phyloP scores from a whole-genome alignment of 1,140 invertebrate species.

The Probaryconus sp. region DNA sequence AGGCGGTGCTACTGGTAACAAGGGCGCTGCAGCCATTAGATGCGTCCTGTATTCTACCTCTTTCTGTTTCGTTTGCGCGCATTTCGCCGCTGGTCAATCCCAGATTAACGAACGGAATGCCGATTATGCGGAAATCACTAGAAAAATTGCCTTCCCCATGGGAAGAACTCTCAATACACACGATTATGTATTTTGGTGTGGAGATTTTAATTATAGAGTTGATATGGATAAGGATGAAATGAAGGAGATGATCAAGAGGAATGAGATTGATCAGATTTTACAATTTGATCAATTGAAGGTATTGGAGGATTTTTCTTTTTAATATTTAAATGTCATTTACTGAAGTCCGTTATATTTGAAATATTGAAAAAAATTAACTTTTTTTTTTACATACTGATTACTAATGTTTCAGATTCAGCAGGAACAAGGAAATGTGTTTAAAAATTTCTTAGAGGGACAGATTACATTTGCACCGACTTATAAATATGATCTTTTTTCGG shows the following conservation, averaged over 20 bases:
- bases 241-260: conserved; percentile 88
- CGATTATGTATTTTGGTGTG: conserved; percentile 99
- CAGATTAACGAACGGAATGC: conserved; percentile 97
- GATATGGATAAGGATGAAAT: conserved; percentile 97
- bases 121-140: conserved; percentile 96
- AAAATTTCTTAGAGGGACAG: conserved; percentile 94
- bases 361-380: too few relatives aligned
- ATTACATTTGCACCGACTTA: conserved; percentile 98
- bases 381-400: conserved; percentile 7
- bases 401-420: conserved; percentile 82
- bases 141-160: conserved; percentile 96
- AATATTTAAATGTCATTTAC: conserved; percentile 1
- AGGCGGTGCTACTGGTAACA: conserved; percentile 96
- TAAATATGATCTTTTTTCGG: conserved; percentile 99
- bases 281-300: conserved; percentile 93
- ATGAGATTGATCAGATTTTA: conserved; percentile 88
- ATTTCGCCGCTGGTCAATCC: conserved; percentile 98
- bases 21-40: conserved; percentile 97
- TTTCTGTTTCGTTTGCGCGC: conserved; percentile 98
- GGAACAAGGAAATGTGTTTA: conserved; percentile 92
- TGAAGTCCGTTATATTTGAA: too few relatives aligned
- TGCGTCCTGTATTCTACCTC: conserved; percentile 95
- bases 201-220: conserved; percentile 99
- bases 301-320: conserved; percentile 49
- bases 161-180: conserved; percentile 94